A percentile compares a stretch with the other conserved stretches of the same genome.
Evolutionary conservation across 2,888 invertebrate genomes (phyloP).

Genomic region (Phorcus lineatus): DNA sequence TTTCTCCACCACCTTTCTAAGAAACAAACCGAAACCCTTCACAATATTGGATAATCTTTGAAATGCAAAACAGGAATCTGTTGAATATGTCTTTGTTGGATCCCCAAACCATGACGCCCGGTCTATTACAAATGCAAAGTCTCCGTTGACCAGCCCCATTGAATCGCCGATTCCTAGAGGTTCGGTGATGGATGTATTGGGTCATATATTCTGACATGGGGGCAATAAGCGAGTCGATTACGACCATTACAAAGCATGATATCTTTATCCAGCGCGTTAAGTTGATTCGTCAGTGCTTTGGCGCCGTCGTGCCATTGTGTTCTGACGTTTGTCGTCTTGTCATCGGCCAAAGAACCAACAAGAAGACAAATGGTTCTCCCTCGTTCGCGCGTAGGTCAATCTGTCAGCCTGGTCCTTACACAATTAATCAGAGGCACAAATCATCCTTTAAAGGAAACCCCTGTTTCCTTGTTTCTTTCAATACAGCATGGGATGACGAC

Average conservation of each 20-base stretch:
- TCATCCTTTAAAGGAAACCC: neutral
- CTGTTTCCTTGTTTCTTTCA: slow-evolving; percentile 16
- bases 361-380: slow-evolving; percentile 8
- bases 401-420: slow-evolving; percentile 15
- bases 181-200: slow-evolving; percentile 12
- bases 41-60: too few relatives aligned
- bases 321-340: neutral
- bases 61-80: too few relatives aligned
- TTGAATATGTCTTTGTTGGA: too few relatives aligned
- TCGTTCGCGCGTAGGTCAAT: slow-evolving; percentile 3
- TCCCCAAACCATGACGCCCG: neutral
- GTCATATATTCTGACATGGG: slow-evolving; percentile 18
- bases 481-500: neutral
- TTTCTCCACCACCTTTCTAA: too few relatives aligned
- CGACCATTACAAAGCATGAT: neutral
- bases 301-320: neutral
- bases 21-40: too few relatives aligned
- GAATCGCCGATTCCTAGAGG: neutral
- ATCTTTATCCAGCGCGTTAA: neutral
- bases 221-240: slow-evolving; percentile 8
- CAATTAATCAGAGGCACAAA: slow-evolving; percentile 17
- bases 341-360: slow-evolving; percentile 9
- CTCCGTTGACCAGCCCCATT: neutral
- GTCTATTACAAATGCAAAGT: neutral
- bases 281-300: neutral